A percentile compares a stretch with the other conserved stretches of the same genome.
These are phyloP conservation scores for Magallana ariakensis DNA, from an alignment of 1,140 invertebrate species.

Conservation along the genomic window DNA sequence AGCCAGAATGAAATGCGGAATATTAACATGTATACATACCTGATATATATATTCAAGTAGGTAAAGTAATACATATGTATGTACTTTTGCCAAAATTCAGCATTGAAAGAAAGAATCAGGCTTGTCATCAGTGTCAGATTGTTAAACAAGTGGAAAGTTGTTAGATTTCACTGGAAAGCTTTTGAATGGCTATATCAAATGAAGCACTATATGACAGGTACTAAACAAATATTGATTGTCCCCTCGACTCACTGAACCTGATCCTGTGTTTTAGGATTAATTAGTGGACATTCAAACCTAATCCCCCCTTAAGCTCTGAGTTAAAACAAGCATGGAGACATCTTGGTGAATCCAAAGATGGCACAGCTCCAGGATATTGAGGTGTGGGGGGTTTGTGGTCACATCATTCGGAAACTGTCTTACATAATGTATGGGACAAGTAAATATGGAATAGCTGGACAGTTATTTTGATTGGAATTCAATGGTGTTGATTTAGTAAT, in stretches of 20 bases:
- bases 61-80: too few species aligned
- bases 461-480: background rate
- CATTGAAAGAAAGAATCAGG: too few species aligned
- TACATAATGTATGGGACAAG: conserved; percentile 1
- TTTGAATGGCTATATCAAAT: conserved; percentile 23
- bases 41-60: too few species aligned
- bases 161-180: conserved; percentile 12
- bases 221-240: conserved; percentile 28
- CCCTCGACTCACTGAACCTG: background rate
- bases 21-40: too few species aligned
- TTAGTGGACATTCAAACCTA: conserved; percentile 2
- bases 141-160: background rate
- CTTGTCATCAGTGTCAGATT: too few species aligned
- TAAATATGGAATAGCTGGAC: conserved; percentile 8
- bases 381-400: background rate
- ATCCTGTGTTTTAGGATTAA: background rate
- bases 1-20: too few species aligned
- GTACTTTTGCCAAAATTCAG: too few species aligned
- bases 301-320: background rate
- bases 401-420: background rate
- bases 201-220: conserved; percentile 5
- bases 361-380: background rate
- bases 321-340: background rate
- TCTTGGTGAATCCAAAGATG: background rate
- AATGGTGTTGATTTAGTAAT: conserved; percentile 19